Evolutionary conservation across 2,888 invertebrate genomes (phyloP), one percentile per base, ranked within the genome.

Genomic region (Dryomyza anilis): DNA sequence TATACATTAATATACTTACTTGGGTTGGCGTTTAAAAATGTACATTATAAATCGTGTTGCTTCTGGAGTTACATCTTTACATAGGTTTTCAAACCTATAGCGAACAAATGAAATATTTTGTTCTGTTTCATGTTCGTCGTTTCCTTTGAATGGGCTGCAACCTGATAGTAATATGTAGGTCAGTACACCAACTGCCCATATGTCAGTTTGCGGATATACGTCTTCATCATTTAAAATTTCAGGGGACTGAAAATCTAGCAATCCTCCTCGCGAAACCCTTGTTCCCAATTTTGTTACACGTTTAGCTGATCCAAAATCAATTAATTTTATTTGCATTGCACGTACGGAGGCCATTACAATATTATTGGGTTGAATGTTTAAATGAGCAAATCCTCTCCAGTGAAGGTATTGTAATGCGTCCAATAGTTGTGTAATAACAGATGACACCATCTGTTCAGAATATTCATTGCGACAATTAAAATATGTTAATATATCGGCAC

Each of bases 101-200:
- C 98, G 87, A 14, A 96, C 96, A 85, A 91, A 95, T 71, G 91
- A 89, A 75, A 97, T 94, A 84, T 98, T 97, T 82, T 94, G 93
- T 72, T 91, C 89, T 5, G 94, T 95, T 82, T 97, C 96, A 21
- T 89, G 87, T 65, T 91, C 90, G 73, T 91, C 91, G 3, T 85
- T 85, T 3, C 96, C 97, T 66, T 87, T 86, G 89, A 96, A 99
- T 53, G 98, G 96, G 61, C 96, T 92, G 65, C 89, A 90, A 16
- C 98, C 98, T 3, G 96, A 96, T 70, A 99, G 84, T 85, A 99
- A 87, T 48, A 97, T 87, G 85, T 98, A 99, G 0, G 94, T 87
- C 6, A 98, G 85, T 12, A 94, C 94, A 60, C 97, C 98, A 58
- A 98, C 88, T 21, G 94, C 92, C 99, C 98, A 99, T 75, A 98